Base-by-base conservation (phyloP, 2,113 vertebrate species). In the Xiphias gladius region DNA sequence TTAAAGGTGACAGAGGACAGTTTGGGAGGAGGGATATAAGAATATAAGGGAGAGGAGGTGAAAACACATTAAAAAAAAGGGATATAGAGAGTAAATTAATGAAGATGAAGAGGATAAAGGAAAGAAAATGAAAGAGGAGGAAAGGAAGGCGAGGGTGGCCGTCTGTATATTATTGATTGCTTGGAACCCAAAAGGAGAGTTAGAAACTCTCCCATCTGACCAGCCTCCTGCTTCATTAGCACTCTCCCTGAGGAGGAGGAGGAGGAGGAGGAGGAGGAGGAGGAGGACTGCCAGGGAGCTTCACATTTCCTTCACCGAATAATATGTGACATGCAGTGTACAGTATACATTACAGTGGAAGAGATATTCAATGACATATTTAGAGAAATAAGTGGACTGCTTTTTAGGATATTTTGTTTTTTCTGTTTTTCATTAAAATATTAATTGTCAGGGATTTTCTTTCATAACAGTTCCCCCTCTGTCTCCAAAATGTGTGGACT, bases 161-260 rank as follows among this genome's bases (percentile, higher is more conserved):
- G 71, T 86, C 85, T 87, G 82, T 88, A 75, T 84, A 28, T 83
- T 93, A 91, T 93, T 90, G 92, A 94, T 94, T 79, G 69, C 62
- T 65, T 78, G 87, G 82, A 93, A 87, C 76, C 84, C 70, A 80
- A 90, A 82, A 80, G 74, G 82, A 76, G 86, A 81, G 87, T 83
- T 76, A 43, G 54, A 81, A 59, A 78, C 68, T 81, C 77, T 86
- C 77, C 79, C 88, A 78, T 90, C 71, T 84, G 86, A 92, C 89
- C 84, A 80, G 82, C 88, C 78, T 89, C 84, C 83, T 87, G 82
- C 87, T 93, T 94, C 90, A 91, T 93, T 93, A 92, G 83, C 83
- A 61, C 82, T 70, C 84, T 85, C 91, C 86, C 88, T 58, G 52
- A 84, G 69, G 73, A 81, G 32, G 52, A 88, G 28, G 64, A 69